These are phyloP conservation scores for Drosophila prolongata DNA, from an alignment of 2,888 invertebrate genomes.

Conservation along the genomic window DNA sequence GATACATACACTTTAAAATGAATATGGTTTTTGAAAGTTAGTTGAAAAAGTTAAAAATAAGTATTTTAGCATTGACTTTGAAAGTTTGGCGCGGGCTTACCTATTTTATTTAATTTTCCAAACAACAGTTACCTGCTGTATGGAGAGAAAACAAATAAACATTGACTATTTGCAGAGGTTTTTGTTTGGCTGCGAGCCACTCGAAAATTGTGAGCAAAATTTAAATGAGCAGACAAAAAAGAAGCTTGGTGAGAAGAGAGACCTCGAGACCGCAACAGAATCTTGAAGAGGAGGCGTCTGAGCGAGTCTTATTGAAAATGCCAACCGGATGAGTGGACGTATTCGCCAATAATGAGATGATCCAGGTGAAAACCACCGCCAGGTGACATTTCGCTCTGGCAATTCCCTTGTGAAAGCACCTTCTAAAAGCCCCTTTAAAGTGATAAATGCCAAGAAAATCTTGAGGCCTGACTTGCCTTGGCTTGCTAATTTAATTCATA, in stretches of 20 bases:
- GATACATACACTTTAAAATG: too few relatives aligned
- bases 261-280: conserved; percentile 42
- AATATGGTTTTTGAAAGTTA: too few relatives aligned
- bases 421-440: background rate
- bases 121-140: conserved; percentile 51
- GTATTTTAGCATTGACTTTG: conserved; percentile 10
- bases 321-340: conserved; percentile 52
- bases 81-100: background rate
- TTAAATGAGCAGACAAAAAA: conserved; percentile 40
- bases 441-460: conserved; percentile 57
- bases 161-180: conserved; percentile 43
- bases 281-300: conserved; percentile 38
- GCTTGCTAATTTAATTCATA: conserved; percentile 56
- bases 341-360: conserved; percentile 9
- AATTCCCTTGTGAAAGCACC: conserved; percentile 13
- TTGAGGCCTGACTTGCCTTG: conserved; percentile 7
- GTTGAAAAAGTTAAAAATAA: too few relatives aligned
- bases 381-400: conserved; percentile 40
- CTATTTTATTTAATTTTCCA: conserved; percentile 4
- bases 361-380: conserved; percentile 22
- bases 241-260: conserved; percentile 20
- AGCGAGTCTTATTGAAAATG: conserved; percentile 54
- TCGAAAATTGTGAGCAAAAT: conserved; percentile 41
- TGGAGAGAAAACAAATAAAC: conserved; percentile 49
- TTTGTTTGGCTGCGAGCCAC: conserved; percentile 38